Evolutionary conservation across 2,888 invertebrate genomes (phyloP).

Genomic region (Emmelina monodactyla): DNA sequence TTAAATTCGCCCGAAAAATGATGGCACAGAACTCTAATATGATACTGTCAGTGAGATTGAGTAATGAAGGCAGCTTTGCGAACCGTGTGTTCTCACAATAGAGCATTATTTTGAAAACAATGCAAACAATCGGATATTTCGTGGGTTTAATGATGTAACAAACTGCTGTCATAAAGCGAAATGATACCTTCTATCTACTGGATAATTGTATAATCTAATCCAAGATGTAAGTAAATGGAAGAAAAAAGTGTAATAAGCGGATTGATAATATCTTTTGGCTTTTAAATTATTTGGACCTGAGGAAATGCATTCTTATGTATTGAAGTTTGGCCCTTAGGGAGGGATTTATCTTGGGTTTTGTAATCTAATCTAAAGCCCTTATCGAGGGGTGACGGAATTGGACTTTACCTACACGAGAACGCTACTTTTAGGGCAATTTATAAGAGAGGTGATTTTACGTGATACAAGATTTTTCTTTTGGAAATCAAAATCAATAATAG

Average conservation of each 20-base stretch:
- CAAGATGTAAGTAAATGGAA: too few relatives aligned
- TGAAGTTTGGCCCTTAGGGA: conserved; percentile 12
- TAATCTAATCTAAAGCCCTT: conserved; percentile 45
- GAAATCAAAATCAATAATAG: too few relatives aligned
- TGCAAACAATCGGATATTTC: background rate
- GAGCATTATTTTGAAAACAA: conserved; percentile 1
- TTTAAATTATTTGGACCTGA: too few relatives aligned
- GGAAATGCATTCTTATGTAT: too few relatives aligned
- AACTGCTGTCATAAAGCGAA: too few relatives aligned
- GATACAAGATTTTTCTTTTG: too few relatives aligned
- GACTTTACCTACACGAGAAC: background rate
- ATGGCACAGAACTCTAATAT: background rate
- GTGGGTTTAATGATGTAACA: background rate
- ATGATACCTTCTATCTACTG: too few relatives aligned
- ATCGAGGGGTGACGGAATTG: conserved; percentile 18
- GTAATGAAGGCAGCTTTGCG: background rate
- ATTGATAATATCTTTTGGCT: too few relatives aligned
- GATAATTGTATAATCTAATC: too few relatives aligned
- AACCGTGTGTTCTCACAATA: background rate
- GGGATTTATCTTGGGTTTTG: conserved; percentile 26
- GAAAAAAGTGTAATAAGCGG: too few relatives aligned
- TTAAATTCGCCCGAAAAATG: background rate
- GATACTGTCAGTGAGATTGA: background rate
- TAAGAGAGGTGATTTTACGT: too few relatives aligned
- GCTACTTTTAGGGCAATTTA: too few relatives aligned